Evolutionary conservation across 2,797 vertebrate species (phyloP), one percentile per base, ranked within the genome.

Genomic region (Gymnothorax javanicus): DNA sequence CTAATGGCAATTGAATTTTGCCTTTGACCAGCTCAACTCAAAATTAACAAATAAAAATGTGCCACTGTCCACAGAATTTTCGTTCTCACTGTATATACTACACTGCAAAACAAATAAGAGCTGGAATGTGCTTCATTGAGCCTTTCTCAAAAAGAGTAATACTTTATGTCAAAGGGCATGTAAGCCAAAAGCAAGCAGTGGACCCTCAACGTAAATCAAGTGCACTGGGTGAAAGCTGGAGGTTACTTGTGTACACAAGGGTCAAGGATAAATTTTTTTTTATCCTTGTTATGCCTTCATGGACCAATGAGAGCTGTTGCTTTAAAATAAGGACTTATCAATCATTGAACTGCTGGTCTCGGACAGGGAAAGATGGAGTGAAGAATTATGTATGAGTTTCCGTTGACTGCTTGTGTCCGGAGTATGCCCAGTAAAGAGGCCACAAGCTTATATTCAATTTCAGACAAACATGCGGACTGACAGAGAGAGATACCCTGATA

Each of bases 401-500:
- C 9, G 67, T 23, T 71, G 67, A 71, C 67, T 12, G 25, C n/a
- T 75, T 17, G 27, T 17, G 9, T 50, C 27, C 71, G 17, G 50
- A 43, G 17, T 54, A 0, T 20, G 17, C 6, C 75, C 50, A 54
- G 11, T 79, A 20, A 52, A 54, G 12, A 79, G 8, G 20, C 13
- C 71, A 75, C 27, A 27, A 75, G 71, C 75, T 79, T 15, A 54
- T 79, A 79, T 52, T 20, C 50, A 17, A 52, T 52, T 79, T 25
- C 50, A 52, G 75, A 54, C 43, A 50, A 11, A 17, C 13, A 71
- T 82, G 7, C 23, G 79, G 23, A 82, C 54, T 58, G 81, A 59
- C 23, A 52, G 56, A 33, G 27, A 60, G 54, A 57, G 91, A 96
- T 95, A 99, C 98, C 96, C 94, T 1, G 97, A 90, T 85, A 93